phyloP scores from a whole-genome alignment of 2,888 invertebrate genomes.

The Anagyrus pseudococci region DNA sequence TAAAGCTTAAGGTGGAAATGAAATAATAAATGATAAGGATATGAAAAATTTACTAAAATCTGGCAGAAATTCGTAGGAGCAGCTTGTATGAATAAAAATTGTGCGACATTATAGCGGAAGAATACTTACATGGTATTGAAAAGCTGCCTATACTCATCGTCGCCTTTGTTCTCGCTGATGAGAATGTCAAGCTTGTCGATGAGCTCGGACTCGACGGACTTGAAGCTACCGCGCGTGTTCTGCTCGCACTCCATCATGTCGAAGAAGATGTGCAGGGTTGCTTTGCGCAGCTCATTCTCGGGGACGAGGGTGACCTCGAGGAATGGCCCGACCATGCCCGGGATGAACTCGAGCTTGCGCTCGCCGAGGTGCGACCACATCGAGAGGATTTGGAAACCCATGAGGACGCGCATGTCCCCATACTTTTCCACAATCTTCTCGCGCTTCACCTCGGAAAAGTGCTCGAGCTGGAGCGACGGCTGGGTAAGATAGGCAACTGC shows the following conservation, averaged over 20 bases:
- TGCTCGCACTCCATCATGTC: conserved; percentile 96
- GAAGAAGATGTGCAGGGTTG: conserved; percentile 90
- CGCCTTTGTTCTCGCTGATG: conserved; percentile 92
- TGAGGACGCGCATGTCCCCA: conserved; percentile 89
- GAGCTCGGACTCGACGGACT: conserved; percentile 89
- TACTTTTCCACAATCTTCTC: conserved; percentile 81
- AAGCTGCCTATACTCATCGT: conserved; percentile 90
- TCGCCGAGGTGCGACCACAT: conserved; percentile 91
- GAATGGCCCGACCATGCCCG: conserved; percentile 92
- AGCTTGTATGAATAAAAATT: not conserved
- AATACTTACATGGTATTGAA: conserved; percentile 93
- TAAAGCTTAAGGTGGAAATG: too few species aligned
- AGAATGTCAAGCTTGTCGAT: conserved; percentile 93
- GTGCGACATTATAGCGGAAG: not conserved
- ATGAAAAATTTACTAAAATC: too few species aligned
- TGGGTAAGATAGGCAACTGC: conserved; percentile 84
- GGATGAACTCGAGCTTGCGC: conserved; percentile 87
- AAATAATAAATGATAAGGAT: too few species aligned
- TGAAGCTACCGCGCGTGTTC: conserved; percentile 81
- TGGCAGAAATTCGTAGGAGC: too few species aligned
- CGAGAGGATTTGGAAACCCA: conserved; percentile 90
- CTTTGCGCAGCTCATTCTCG: conserved; percentile 83
- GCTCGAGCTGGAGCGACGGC: conserved; percentile 80
- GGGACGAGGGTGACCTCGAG: conserved; percentile 92
- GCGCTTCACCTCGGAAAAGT: conserved; percentile 80